Evolutionary conservation across 2,113 vertebrate species (phyloP).

Genomic region (Bagarius yarrelli): DNA sequence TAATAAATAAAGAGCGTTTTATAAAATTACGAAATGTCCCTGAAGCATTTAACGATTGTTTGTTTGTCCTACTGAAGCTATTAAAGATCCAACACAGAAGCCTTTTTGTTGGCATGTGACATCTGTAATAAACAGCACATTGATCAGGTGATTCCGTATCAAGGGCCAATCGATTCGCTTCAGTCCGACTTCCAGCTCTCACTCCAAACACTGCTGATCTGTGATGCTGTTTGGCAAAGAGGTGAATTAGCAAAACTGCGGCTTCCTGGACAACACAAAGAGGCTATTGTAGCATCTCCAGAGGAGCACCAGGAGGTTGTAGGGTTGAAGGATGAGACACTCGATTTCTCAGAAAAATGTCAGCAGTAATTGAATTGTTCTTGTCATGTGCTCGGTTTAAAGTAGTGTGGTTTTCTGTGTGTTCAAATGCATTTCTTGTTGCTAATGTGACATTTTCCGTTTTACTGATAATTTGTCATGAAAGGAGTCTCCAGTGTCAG

Average conservation of each 20-base stretch:
- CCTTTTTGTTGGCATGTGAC: conserved; percentile 25
- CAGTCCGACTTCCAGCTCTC: conserved; percentile 24
- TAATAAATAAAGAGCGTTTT: no score
- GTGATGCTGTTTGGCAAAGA: conserved; percentile 36
- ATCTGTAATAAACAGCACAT: conserved; percentile 33
- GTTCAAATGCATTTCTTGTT: no score
- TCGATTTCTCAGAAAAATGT: neutral
- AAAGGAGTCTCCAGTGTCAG: no score
- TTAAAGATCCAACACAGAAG: conserved; percentile 21
- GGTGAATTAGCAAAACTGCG: conserved; percentile 30
- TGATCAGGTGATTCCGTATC: conserved; percentile 44
- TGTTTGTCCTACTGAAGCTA: conserved; percentile 1
- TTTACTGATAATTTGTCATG: no score
- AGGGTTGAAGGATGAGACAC: neutral
- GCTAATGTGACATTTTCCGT: no score
- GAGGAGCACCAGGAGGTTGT: neutral
- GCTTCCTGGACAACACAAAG: conserved; percentile 41
- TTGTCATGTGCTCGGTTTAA: no score
- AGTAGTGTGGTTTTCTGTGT: no score
- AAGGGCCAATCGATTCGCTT: conserved; percentile 19
- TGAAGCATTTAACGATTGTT: no score
- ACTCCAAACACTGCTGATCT: conserved; percentile 41
- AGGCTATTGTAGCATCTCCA: conserved; percentile 30
- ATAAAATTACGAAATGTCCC: no score
- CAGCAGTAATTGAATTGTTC: neutral